Percentiles rank a stretch among this genome's conserved stretches.
Conservation (phyloP, 2,888 invertebrate genomes). For the Psylliodes chrysocephalus region DNA sequence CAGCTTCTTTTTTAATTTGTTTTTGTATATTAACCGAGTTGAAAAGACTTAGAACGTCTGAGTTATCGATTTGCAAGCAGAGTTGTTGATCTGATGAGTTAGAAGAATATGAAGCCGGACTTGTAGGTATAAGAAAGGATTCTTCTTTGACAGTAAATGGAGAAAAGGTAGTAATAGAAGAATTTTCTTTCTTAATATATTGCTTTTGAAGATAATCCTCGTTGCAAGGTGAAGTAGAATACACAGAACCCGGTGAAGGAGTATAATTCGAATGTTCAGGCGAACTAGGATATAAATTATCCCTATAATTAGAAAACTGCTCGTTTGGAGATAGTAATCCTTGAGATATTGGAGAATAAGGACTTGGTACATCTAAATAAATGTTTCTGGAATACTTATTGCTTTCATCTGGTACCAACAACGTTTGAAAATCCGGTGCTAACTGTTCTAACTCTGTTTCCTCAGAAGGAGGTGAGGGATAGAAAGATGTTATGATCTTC, state of each 20-base stretch:
- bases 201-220: slow-evolving; percentile 62
- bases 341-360: slow-evolving; percentile 64
- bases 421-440: slow-evolving; percentile 61
- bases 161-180: slow-evolving; percentile 64
- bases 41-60: slow-evolving; percentile 55
- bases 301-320: slow-evolving; percentile 65
- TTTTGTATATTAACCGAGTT: slow-evolving; percentile 55
- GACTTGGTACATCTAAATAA: slow-evolving; percentile 62
- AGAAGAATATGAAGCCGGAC: slow-evolving; percentile 53
- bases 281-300: slow-evolving; percentile 62
- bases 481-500: slow-evolving; percentile 60
- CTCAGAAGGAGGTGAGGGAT: slow-evolving; percentile 54
- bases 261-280: slow-evolving; percentile 67
- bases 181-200: slow-evolving; percentile 66
- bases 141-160: slow-evolving; percentile 65
- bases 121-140: slow-evolving; percentile 59
- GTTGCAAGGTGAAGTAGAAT: slow-evolving; percentile 69
- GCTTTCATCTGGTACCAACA: slow-evolving; percentile 55
- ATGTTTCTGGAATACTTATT: slow-evolving; percentile 58
- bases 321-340: slow-evolving; percentile 62
- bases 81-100: slow-evolving; percentile 51
- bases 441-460: slow-evolving; percentile 52
- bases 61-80: slow-evolving; percentile 46
- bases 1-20: slow-evolving; percentile 69
- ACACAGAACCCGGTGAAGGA: slow-evolving; percentile 66